These are phyloP conservation scores for Oxyscelio sp. DNA, from an alignment of 2,888 invertebrate genomes.

Conservation along the genomic window DNA sequence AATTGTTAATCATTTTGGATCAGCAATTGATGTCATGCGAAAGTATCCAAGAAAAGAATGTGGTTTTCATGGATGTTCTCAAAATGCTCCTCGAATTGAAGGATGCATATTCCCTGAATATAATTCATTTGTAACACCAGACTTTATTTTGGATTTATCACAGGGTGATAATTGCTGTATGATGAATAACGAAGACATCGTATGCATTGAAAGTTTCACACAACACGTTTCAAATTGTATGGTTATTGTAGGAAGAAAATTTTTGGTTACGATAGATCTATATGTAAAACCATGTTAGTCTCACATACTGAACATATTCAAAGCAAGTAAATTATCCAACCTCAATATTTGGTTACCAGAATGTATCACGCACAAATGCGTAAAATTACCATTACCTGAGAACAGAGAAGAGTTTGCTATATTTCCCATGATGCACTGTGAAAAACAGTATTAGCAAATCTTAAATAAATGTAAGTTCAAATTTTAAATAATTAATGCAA, in stretches of 20 bases:
- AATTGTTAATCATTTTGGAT: neutral
- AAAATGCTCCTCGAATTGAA: neutral
- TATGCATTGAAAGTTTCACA: neutral
- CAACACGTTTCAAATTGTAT: neutral
- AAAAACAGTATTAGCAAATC: neutral
- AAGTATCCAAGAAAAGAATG: neutral
- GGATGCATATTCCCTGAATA: slow-evolving; percentile 5
- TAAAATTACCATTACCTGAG: neutral
- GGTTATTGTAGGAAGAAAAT: slow-evolving; percentile 1
- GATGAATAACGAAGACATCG: slow-evolving; percentile 7
- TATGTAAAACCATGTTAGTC: neutral
- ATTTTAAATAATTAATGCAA: too few species aligned
- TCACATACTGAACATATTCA: neutral
- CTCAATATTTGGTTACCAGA: neutral
- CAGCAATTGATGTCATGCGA: slow-evolving; percentile 1
- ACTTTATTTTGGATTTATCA: neutral
- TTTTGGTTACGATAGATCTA: neutral
- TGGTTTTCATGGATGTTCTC: neutral
- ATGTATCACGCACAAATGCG: neutral
- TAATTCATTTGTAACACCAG: neutral
- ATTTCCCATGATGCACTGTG: slow-evolving; percentile 11
- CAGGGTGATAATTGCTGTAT: neutral
- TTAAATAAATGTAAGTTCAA: too few species aligned
- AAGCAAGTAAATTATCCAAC: neutral
- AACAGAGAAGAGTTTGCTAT: neutral